Evolutionary conservation across 2,797 vertebrate genomes (phyloP), one percentile per base, ranked within the genome.

Genomic region (Champsocephalus esox): DNA sequence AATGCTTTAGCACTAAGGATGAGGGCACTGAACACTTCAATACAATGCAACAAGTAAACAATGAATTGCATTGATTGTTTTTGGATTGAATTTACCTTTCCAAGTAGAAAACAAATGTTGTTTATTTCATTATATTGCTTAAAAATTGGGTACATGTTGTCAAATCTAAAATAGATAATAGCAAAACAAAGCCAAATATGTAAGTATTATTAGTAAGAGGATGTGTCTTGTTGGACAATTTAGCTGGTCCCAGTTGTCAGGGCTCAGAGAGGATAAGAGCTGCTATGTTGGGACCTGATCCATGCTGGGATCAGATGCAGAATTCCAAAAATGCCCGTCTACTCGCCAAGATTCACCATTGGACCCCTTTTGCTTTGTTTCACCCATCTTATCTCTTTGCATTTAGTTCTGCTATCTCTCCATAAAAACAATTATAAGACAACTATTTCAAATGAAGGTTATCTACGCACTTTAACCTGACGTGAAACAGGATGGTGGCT

Each of bases 261-360:
- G 76, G 89, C 84, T 85, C 83, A 81, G 75, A 70, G 76, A 78
- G 88, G 86, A 90, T 91, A 84, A 80, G 81, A 89, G 92, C 81
- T 91, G 87, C 89, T 87, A 87, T 90, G 88, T 73, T 88, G 87
- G 91, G 89, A 89, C 73, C 73, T 49, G 81, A 85, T 92, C 88
- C 88, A 90, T 68, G 59, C 80, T 49, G 64, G 89, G 89, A 94
- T 94, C 89, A 90, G 86, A 92, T 93, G 81, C 85, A 93, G 91
- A 93, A 95, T 95, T 94, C 88, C 89, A 94, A 89, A 93, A 92
- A 94, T 95, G 92, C 89, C 90, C 83, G 81, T 82, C 70, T 67
- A 68, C 85, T 79, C 75, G 93, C 94, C 93, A 94, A 92, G 79
- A 84, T 79, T 76, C 77, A 73, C 73, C 24, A 73, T 77, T 78